These are phyloP conservation scores for Eucera pruinosa DNA, from an alignment of 2,888 invertebrate genomes.

Conservation along the genomic window DNA sequence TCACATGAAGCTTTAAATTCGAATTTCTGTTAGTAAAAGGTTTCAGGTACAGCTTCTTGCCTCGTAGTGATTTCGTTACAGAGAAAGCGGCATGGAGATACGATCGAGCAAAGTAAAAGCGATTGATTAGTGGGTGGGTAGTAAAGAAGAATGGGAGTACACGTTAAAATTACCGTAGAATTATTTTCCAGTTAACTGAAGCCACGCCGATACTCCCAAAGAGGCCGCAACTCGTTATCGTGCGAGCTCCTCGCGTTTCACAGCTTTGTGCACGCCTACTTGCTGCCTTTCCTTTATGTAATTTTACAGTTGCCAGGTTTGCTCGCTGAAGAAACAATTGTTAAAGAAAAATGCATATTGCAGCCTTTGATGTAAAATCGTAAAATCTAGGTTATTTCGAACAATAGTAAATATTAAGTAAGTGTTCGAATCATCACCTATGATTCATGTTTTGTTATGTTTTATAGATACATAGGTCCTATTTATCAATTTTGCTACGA, in stretches of 20 bases:
- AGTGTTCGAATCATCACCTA: too few species aligned
- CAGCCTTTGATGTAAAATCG: not conserved
- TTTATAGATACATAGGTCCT: too few species aligned
- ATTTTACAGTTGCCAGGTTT: constrained; percentile 12
- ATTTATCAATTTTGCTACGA: too few species aligned
- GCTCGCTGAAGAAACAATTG: constrained; percentile 17
- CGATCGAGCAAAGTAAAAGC: constrained; percentile 22
- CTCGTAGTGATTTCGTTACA: constrained; percentile 4
- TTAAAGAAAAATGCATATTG: too few species aligned
- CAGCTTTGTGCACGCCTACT: constrained; percentile 43
- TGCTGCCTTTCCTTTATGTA: constrained; percentile 11
- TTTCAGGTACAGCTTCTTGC: not conserved
- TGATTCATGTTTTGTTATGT: too few species aligned
- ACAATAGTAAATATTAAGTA: too few species aligned
- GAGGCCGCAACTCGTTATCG: constrained; percentile 14
- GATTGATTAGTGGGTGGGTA: constrained; percentile 64
- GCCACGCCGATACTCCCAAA: constrained; percentile 36
- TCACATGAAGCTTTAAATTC: constrained; percentile 1
- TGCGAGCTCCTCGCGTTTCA: constrained; percentile 52
- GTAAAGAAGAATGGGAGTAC: constrained; percentile 40
- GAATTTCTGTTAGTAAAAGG: constrained; percentile 12
- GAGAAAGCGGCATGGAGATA: constrained; percentile 30
- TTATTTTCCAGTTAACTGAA: constrained; percentile 60
- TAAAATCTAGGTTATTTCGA: too few species aligned
- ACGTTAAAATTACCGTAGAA: constrained; percentile 62